phyloP scores from a whole-genome alignment of 1,140 invertebrate species.

The Paramacrobiotus metropolitanus region DNA sequence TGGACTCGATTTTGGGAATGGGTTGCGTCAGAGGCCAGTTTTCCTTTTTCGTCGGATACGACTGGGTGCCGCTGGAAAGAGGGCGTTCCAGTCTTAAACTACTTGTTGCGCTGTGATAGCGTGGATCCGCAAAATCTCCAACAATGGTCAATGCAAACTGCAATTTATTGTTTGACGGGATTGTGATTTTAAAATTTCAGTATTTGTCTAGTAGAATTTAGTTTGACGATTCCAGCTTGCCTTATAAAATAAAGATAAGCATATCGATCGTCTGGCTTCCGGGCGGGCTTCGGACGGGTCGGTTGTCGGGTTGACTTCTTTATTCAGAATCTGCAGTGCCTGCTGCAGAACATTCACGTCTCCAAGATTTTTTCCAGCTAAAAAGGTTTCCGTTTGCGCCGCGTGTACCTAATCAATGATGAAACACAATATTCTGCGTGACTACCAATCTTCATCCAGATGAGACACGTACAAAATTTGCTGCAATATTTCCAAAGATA shows the following conservation, averaged over 20 bases:
- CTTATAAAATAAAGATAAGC: constrained; percentile 13
- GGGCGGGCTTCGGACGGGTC: constrained; percentile 37
- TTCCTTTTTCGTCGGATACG: constrained; percentile 41
- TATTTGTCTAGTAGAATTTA: too few relatives aligned
- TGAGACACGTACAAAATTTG: too few relatives aligned
- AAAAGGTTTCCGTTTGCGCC: constrained; percentile 34
- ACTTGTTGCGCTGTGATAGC: constrained; percentile 12
- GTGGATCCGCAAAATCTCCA: constrained; percentile 10
- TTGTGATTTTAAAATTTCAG: too few relatives aligned
- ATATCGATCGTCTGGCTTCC: constrained; percentile 24
- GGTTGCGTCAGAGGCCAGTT: constrained; percentile 53
- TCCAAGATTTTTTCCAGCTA: constrained; percentile 30
- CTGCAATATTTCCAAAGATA: too few relatives aligned
- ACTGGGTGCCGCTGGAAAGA: constrained; percentile 42
- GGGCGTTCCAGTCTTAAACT: constrained; percentile 24
- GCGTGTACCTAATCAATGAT: constrained; percentile 39
- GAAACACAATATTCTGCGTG: too few relatives aligned
- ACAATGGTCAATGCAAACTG: constrained; percentile 14
- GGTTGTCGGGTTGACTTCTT: constrained; percentile 36
- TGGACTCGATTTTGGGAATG: constrained; percentile 44
- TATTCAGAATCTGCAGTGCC: constrained; percentile 31
- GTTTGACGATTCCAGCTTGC: too few relatives aligned
- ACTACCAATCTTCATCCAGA: too few relatives aligned
- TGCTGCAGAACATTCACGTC: constrained; percentile 30
- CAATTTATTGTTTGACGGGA: too few relatives aligned